phyloP scores from a whole-genome alignment of 2,888 invertebrate species.

The Brachylomia viminalis region DNA sequence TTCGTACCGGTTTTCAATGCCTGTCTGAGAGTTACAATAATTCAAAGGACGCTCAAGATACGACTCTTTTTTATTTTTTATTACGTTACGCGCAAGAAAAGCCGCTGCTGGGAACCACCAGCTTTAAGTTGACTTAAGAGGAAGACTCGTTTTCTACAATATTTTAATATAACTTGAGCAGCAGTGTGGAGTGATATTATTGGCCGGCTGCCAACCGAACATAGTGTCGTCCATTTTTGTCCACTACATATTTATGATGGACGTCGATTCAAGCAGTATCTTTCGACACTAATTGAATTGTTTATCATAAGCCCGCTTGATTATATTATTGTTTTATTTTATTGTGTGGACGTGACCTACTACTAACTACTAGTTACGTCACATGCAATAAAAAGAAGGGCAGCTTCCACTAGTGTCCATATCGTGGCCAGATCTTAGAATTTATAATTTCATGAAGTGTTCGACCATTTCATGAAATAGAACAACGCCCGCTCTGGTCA shows the following conservation, averaged over 20 bases:
- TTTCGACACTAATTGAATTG: slow-evolving; percentile 49
- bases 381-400: not conserved
- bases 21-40: not conserved
- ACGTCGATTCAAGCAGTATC: slow-evolving; percentile 23
- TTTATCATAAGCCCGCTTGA: slow-evolving; percentile 29
- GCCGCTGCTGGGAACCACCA: not conserved
- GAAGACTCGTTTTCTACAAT: slow-evolving; percentile 3
- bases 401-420: not conserved
- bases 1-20: no score
- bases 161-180: slow-evolving; percentile 46
- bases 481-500: no score
- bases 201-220: slow-evolving; percentile 39
- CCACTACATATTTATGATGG: slow-evolving; percentile 52
- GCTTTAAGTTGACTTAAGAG: slow-evolving; percentile 2
- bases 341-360: not conserved
- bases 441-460: no score
- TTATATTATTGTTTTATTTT: slow-evolving; percentile 14
- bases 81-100: no score
- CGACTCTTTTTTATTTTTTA: not conserved
- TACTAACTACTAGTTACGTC: not conserved
- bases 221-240: slow-evolving; percentile 37
- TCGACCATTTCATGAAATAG: no score
- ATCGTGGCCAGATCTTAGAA: no score
- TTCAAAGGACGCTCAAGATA: not conserved
- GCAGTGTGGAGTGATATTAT: slow-evolving; percentile 31